Base-by-base conservation (phyloP, 2,113 vertebrate species). In the Spilogale gracilis region DNA sequence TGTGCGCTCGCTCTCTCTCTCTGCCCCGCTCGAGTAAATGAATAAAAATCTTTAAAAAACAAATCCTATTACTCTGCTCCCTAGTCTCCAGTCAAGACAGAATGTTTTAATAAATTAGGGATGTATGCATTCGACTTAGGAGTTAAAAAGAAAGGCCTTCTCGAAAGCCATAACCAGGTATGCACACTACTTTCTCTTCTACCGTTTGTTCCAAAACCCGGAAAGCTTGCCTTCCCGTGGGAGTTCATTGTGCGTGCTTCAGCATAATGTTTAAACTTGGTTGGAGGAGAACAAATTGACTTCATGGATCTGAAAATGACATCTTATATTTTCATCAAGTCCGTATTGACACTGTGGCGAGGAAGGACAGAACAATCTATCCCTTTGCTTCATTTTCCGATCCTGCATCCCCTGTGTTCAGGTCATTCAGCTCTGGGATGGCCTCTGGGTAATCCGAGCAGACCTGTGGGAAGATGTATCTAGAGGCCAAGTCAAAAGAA, bases 141-240 rank as follows among this genome's bases (percentile, higher is more conserved):
- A 84, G 54, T 2, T 54, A 23, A 89, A 92, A 48, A 79, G 25
- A 74, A 54, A n/a, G 13, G 13, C 12, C 65, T 14, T 1, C 48
- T 67, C 9, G 6, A 17, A 20, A 0, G 43, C 52, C 0, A 4
- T 63, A 21, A 23, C 27, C 12, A 1, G 18, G 16, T 56, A 20
- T 3, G 14, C 45, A 5, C 0, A 2, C 2, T 0, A 7, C 52
- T 2, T 2, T 43, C 45, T 71, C 21, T 21, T 43, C 21, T 27
- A 2, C 18, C 10, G 0, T 27, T 56, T 50, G 32, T 79, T 30
- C 74, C 6, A 0, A 73, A 38, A 18, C 50, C 52, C 18, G 20
- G 17, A 93, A 76, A 25, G 6, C 38, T 65, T 54, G 10, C 45
- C 30, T 89, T 20, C 21, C 43, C 14, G 2, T 1, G 0, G 45